phyloP scores from a whole-genome alignment of 2,888 invertebrate genomes.

The Lithosia quadra region DNA sequence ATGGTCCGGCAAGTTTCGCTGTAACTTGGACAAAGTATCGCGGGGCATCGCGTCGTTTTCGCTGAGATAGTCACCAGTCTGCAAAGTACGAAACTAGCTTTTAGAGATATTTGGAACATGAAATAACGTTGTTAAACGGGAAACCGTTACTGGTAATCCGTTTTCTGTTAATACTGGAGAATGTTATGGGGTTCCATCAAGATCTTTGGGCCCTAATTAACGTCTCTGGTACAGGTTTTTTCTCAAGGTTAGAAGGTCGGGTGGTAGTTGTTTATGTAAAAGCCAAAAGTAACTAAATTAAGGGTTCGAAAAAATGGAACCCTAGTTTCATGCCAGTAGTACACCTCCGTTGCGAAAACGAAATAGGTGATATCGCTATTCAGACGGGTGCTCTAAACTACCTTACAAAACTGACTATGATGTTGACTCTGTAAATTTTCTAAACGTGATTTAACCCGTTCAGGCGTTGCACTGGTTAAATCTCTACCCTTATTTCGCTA shows the following conservation, averaged over 20 bases:
- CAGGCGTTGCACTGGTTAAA: no score
- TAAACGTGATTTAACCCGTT: no score
- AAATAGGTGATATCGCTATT: no score
- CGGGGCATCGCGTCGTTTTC: neutral
- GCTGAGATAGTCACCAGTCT: neutral
- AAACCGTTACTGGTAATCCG: neutral
- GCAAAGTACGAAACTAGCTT: neutral
- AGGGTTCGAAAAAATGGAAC: no score
- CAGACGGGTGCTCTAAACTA: no score
- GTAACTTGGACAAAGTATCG: neutral
- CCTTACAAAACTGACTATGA: no score
- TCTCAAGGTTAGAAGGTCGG: neutral
- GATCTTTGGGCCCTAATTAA: neutral
- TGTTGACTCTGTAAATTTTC: no score
- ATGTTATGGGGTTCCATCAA: neutral
- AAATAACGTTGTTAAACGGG: neutral
- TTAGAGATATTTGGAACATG: neutral
- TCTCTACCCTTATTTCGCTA: no score
- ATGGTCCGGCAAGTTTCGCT: constrained; percentile 7
- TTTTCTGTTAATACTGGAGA: neutral
- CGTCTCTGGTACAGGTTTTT: neutral
- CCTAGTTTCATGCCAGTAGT: no score
- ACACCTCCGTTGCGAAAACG: no score
- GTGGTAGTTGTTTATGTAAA: neutral
- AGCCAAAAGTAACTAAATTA: no score